phyloP scores from a whole-genome alignment of 1,140 invertebrate species.

The Aricia agestis region DNA sequence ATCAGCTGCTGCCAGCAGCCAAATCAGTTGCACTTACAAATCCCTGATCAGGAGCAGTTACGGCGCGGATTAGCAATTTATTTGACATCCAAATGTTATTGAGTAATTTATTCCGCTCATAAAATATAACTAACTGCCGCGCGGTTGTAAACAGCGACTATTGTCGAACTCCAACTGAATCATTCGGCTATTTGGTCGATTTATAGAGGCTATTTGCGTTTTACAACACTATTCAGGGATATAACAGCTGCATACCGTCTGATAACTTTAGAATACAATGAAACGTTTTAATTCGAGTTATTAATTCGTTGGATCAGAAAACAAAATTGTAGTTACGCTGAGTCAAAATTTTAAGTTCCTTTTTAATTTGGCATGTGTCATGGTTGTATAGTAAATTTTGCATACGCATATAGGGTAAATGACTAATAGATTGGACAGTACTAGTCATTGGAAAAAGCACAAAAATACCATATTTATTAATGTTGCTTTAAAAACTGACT shows the following conservation, averaged over 20 bases:
- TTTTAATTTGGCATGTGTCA: too few relatives aligned
- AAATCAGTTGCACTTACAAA: neutral
- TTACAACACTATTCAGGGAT: neutral
- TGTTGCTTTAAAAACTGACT: too few relatives aligned
- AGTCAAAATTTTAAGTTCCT: too few relatives aligned
- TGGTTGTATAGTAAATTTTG: too few relatives aligned
- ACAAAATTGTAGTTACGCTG: too few relatives aligned
- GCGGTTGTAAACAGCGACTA: neutral
- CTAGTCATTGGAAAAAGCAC: too few relatives aligned
- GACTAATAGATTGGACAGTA: too few relatives aligned
- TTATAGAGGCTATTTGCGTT: neutral
- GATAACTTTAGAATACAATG: neutral
- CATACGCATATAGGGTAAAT: too few relatives aligned
- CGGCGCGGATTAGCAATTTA: neutral
- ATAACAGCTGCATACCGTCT: neutral
- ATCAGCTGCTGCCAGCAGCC: neutral
- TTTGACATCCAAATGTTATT: neutral
- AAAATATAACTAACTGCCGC: neutral
- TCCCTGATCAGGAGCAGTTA: neutral
- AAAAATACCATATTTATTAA: too few relatives aligned
- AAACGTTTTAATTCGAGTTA: too few relatives aligned
- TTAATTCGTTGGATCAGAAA: too few relatives aligned
- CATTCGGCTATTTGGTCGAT: slow-evolving; percentile 3
- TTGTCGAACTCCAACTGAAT: slow-evolving; percentile 1
- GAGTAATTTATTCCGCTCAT: neutral